Base-by-base conservation (phyloP, 2,888 invertebrate species). In the Mesochorus sp. region DNA sequence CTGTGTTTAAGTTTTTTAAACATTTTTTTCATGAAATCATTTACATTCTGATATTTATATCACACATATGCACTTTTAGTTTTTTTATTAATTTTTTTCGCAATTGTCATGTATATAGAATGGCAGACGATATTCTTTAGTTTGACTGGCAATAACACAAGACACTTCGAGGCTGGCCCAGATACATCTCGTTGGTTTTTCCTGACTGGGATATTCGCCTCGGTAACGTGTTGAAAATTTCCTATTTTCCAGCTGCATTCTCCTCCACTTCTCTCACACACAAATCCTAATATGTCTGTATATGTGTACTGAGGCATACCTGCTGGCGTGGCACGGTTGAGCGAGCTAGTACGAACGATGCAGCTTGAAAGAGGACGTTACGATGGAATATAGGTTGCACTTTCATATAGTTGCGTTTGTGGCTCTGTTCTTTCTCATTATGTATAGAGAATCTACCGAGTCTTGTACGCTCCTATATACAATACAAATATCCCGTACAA, bases 161-260 rank as follows among this genome's bases (percentile, higher is more conserved):
- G 14, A 5, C 24, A 37, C 42, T 64, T 59, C 10, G 51, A 74
- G 55, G 75, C 67, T 83, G 85, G 76, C 82, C 85, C 82, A 83
- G 85, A 85, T 87, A 85, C 83, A 80, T 80, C 37, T 24, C 81
- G 57, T 49, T 39, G 26, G 17, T 51, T 78, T 61, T 59, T 34
- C 64, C 34, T 62, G 26, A 37, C 42, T 49, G 44, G 64, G 64
- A 70, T 74, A 64, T 74, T 70, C 64, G 64, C 44, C 12, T n/a
- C 34, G 34, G 68, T 62, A 64, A 70, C 68, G 67, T 28, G 68
- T 64, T 31, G 74, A 78, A 74, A 78, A 78, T 74, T 78, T 19
- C 19, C 68, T 57, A 64, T 59, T 64, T 57, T 51, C 61, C 62
- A 42, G 64, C 34, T 57, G 42, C 74, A 61, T 78, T 62, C 68